Conservation (phyloP, 2,797 vertebrate species). For the Sebastes variabilis region DNA sequence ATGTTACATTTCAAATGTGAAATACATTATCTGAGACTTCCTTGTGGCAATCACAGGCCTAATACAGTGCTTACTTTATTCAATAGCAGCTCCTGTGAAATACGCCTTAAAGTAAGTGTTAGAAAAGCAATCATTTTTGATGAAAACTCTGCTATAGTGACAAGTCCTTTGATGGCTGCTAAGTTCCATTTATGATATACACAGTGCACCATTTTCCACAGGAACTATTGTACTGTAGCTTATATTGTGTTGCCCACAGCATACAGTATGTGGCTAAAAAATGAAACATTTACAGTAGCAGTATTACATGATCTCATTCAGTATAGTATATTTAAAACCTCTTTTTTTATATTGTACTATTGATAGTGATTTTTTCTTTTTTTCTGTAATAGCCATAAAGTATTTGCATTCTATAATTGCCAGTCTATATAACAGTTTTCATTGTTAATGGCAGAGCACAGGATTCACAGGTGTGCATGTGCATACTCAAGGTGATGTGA, state of each 20-base stretch:
- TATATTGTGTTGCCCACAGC: background rate
- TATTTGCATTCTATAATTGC: background rate
- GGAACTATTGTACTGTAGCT: background rate
- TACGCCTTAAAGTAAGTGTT: background rate
- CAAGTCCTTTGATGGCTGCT: conserved; percentile 11
- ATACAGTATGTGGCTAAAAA: background rate
- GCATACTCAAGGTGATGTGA: background rate
- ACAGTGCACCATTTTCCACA: background rate
- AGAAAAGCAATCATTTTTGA: conserved; percentile 18
- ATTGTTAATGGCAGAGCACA: background rate
- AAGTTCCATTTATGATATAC: conserved; percentile 14
- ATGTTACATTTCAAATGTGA: conserved; percentile 25
- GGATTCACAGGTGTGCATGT: background rate
- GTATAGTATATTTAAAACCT: background rate
- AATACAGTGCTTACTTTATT: conserved; percentile 23
- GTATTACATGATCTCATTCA: background rate
- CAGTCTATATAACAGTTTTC: background rate
- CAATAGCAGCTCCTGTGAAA: conserved; percentile 9
- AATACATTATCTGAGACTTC: conserved; percentile 16
- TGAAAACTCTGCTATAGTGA: conserved; percentile 10
- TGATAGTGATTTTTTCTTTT: background rate
- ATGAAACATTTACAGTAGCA: background rate
- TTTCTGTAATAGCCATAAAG: background rate
- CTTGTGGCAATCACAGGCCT: background rate
- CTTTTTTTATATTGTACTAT: background rate